phyloP scores from a whole-genome alignment of 2,888 invertebrate species.

The Peribatodes rhomboidaria region DNA sequence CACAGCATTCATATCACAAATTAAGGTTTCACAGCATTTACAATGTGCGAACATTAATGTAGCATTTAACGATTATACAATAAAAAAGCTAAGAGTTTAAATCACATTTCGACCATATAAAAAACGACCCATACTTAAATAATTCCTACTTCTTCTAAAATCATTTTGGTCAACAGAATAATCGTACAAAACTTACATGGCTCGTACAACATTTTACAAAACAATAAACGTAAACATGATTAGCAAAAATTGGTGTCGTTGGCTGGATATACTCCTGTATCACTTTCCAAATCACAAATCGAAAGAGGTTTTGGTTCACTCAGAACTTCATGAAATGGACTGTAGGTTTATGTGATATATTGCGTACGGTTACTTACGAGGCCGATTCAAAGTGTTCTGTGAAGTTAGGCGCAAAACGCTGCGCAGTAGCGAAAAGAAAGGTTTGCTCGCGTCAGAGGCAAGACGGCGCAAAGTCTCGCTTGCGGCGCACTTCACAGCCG shows the following conservation, averaged over 20 bases:
- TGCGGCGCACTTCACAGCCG: no score
- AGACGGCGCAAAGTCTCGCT: no score
- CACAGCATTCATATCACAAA: constrained; percentile 33
- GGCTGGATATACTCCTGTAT: constrained; percentile 24
- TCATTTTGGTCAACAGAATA: constrained; percentile 19
- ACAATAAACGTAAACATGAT: constrained; percentile 2
- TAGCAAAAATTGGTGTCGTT: constrained; percentile 14
- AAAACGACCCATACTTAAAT: constrained; percentile 2
- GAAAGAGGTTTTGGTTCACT: constrained; percentile 3
- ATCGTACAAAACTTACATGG: constrained; percentile 10
- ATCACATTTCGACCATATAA: constrained; percentile 6
- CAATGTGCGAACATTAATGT: constrained; percentile 25
- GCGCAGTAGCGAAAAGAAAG: no score
- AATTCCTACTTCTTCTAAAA: constrained; percentile 12
- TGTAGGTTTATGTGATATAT: not conserved
- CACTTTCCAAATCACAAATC: constrained; percentile 29
- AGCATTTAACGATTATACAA: constrained; percentile 10
- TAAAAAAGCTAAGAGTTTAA: constrained; percentile 2
- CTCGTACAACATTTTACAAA: constrained; percentile 8
- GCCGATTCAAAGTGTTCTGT: no score
- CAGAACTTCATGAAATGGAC: constrained; percentile 9
- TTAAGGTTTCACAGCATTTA: constrained; percentile 32
- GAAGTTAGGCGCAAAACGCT: no score
- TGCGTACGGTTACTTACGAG: no score
- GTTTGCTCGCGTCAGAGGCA: no score